phyloP scores from a whole-genome alignment of 30 jellyfish, hydroid and myxozoan genomes.

The Morbakka virulenta region DNA sequence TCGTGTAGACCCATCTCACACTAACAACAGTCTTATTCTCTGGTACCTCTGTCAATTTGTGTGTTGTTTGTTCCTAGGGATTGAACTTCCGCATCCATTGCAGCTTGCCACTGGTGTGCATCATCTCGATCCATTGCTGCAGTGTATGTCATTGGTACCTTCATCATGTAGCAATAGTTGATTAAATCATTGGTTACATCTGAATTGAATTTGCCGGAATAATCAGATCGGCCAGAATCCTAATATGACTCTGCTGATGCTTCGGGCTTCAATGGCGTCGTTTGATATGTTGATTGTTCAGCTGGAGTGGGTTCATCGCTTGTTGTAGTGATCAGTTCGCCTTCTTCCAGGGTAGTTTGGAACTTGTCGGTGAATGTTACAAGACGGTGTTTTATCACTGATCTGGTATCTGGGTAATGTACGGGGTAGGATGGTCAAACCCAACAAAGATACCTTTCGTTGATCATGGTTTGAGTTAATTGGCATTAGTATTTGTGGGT shows the following conservation, averaged over 20 bases:
- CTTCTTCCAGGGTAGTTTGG: background rate
- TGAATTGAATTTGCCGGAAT: too few relatives aligned
- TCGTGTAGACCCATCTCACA: conserved; percentile 26
- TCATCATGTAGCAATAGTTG: background rate
- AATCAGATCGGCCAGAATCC: too few relatives aligned
- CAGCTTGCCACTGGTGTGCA: conserved; percentile 33
- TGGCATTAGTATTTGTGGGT: background rate
- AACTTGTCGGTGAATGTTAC: too few relatives aligned
- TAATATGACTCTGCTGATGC: conserved; percentile 6
- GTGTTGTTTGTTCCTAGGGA: conserved; percentile 15
- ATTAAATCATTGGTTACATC: too few relatives aligned
- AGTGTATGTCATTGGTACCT: conserved; percentile 11
- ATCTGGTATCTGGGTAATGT: background rate
- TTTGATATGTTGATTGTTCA: background rate
- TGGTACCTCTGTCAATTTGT: conserved; percentile 6
- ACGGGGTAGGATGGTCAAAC: conserved; percentile 11
- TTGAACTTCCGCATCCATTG: conserved; percentile 60
- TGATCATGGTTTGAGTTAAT: conserved; percentile 2
- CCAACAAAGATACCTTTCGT: conserved; percentile 13
- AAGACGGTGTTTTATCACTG: too few relatives aligned
- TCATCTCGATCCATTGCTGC: conserved; percentile 36
- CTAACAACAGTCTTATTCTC: background rate
- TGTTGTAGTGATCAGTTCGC: too few relatives aligned
- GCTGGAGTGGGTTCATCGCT: background rate
- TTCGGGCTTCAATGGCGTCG: conserved; percentile 1